Base-by-base conservation (phyloP, 2,113 vertebrate genomes). In the Tragelaphus imberbis region DNA sequence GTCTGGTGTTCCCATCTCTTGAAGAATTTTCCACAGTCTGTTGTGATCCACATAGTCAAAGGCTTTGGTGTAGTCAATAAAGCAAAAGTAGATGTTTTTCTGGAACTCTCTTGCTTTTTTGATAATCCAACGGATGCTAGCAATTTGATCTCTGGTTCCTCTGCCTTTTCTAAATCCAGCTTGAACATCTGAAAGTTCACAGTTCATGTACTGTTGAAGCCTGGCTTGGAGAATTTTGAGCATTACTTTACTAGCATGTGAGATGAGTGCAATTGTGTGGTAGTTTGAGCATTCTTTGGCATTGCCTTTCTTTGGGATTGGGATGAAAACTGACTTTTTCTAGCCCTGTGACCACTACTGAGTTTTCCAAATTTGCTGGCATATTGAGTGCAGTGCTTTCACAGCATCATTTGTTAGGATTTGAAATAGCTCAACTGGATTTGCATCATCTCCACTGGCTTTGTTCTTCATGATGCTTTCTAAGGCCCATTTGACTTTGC, bases 101-200 rank as follows among this genome's bases (percentile, higher is more conserved):
- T 68, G 65, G 17, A 68, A 36, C 8, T 68, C 15, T 65, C 17
- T 21, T 68, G 65, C 4, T 68, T 68, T 68, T 21, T 68, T 0
- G 0, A 11, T 68, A 0, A 68, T 68, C 8, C 33, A 68, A 0
- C 0, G 0, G 33, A 68, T 21, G 17, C 36, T 68, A 33, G 8
- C 8, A 68, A 36, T 21, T 68, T 68, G 33, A 68, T 21, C 17
- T 36, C 65, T 68, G 33, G 17, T 36, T 68, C 17, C 33, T 21
- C 65, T 36, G 2, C 17, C 8, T 68, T 68, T 68, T 21, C 33
- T 36, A 68, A 68, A 68, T 2, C 17, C 33, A 68, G 2, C 33
- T 36, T 68, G 17, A 5, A 68, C 33, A 68, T 68, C 8, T 21
- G 8, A 16, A 21, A 36, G 17, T 68, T 68, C 63, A n/a, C 0